Evolutionary conservation across 2,797 vertebrate genomes (phyloP), one percentile per base, ranked within the genome.

Genomic region (Gephyroberyx darwinii): DNA sequence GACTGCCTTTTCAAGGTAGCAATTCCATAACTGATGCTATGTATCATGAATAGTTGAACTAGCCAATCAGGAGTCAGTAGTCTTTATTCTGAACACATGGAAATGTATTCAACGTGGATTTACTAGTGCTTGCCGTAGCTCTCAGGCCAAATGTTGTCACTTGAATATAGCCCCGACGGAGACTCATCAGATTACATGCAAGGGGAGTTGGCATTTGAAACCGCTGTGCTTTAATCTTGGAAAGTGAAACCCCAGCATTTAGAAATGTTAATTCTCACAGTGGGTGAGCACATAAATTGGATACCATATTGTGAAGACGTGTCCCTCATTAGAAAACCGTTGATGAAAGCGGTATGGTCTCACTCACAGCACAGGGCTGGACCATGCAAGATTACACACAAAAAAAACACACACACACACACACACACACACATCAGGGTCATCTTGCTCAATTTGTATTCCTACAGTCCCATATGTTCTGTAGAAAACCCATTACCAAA

Each of bases 241-340:
- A 55, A 68, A 67, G 43, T 63, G 65, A 56, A 69, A 56, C 45
- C 13, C 37, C 65, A 69, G 72, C 58, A 63, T 51, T 69, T 63
- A 62, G 43, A 69, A 63, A 63, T 75, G 65, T 75, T 57, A 51
- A 75, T 69, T 68, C 8, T 69, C 63, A 63, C 47, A 45, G 17
- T 51, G 58, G 51, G 14, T 68, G 58, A 62, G 43, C 51, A 63
- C 20, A 39, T 68, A 41, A 57, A 56, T 69, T 20, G 41, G 30
- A 33, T 22, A 7, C 65, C 65, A 68, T 31, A 39, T 62, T 62
- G 31, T 56, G 5, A 53, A 64, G 45, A 65, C 4, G 31, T 51
- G 60, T 58, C 50, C 13, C 30, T 63, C 69, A 63, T 65, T 72
- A 50, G 45, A 64, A 65, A 51, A 10, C 39, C 22, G 26, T 58